A percentile compares a stretch with the other conserved stretches of the same genome.
These are phyloP conservation scores for Cantharis lateralis DNA, from an alignment of 2,888 invertebrate species.

Conservation along the genomic window DNA sequence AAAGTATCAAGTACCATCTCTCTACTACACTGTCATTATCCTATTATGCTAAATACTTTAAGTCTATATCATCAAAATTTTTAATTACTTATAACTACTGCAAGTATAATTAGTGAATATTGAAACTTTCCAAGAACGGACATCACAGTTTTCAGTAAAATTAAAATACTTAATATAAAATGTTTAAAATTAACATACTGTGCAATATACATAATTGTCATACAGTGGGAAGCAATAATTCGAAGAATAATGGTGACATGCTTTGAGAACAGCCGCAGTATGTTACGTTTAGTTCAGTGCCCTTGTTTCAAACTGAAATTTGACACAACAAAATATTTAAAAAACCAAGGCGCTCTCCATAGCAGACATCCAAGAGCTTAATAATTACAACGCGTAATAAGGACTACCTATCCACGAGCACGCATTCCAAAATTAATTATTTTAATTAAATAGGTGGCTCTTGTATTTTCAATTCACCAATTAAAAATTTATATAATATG, in stretches of 20 bases:
- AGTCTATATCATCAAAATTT: background rate
- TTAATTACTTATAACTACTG: background rate
- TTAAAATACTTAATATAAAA: background rate
- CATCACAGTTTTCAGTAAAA: background rate
- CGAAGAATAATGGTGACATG: constrained; percentile 14
- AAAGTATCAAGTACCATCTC: background rate
- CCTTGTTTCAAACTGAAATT: constrained; percentile 11
- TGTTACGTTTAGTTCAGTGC: constrained; percentile 15
- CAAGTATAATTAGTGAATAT: background rate
- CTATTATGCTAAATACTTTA: background rate
- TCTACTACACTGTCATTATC: background rate
- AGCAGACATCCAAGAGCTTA: constrained; percentile 8
- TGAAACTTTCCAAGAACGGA: background rate
- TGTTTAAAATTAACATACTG: background rate
- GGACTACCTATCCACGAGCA: constrained; percentile 1
- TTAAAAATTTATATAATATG: background rate
- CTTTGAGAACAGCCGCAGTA: constrained; percentile 9
- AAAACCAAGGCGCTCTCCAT: constrained; percentile 14
- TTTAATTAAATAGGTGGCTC: constrained; percentile 3
- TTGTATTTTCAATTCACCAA: background rate
- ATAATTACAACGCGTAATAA: constrained; percentile 6
- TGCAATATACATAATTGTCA: background rate
- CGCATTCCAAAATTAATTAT: constrained; percentile 6
- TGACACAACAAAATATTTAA: constrained; percentile 16
- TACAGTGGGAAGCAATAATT: constrained; percentile 9